Percentiles rank a stretch among this genome's conserved stretches.
Conservation (phyloP, 1,140 invertebrate genomes). For the Hylaeus anthracinus region DNA sequence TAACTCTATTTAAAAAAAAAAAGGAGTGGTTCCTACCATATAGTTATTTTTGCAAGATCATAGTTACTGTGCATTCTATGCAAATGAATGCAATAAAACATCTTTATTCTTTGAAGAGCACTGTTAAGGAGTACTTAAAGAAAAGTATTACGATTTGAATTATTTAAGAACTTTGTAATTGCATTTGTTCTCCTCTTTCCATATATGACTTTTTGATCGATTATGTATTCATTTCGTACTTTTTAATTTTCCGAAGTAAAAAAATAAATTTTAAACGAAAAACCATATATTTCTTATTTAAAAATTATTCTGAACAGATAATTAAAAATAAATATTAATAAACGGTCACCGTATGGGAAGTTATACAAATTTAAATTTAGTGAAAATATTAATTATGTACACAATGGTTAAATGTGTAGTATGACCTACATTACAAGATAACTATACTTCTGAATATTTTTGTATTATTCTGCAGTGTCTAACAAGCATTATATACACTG, state of each 20-base stretch:
- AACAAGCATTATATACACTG: constrained; percentile 4
- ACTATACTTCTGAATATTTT: constrained; percentile 33
- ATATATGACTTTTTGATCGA: constrained; percentile 5
- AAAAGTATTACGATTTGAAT: constrained; percentile 37
- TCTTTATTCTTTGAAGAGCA: constrained; percentile 18
- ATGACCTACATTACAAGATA: constrained; percentile 11
- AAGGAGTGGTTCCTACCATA: constrained; percentile 29
- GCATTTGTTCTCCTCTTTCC: constrained; percentile 31
- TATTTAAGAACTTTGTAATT: constrained; percentile 46
- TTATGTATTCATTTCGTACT: neutral
- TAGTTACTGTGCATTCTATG: constrained; percentile 30
- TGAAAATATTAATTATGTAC: constrained; percentile 13
- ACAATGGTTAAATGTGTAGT: constrained; percentile 3
- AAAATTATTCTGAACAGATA: neutral
- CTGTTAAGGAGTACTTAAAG: constrained; percentile 41
- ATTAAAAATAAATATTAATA: constrained; percentile 1
- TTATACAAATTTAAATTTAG: neutral
- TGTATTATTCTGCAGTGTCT: constrained; percentile 34
- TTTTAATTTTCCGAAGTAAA: neutral
- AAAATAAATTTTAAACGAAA: neutral
- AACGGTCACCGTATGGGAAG: too few species aligned
- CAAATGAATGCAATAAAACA: constrained; percentile 26
- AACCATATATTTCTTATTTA: neutral
- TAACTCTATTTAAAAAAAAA: constrained; percentile 44
- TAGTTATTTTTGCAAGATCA: constrained; percentile 15